Percentiles rank a stretch among this genome's conserved stretches.
Conservation (phyloP, 2,888 invertebrate genomes). For the Drepanosiphum platanoidis region DNA sequence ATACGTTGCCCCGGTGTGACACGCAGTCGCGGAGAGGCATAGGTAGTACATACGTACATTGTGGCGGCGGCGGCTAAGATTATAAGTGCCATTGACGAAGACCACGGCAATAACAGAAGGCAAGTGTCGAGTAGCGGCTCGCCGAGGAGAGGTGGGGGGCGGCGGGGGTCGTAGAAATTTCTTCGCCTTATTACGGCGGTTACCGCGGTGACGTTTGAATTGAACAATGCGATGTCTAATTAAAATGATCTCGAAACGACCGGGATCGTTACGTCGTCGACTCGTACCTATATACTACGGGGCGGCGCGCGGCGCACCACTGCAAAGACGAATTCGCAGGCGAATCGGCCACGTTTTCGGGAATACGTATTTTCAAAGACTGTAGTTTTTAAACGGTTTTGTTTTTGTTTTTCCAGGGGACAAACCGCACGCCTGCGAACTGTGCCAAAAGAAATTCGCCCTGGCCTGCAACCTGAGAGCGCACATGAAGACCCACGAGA, state of each 20-base stretch:
- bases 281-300: neutral
- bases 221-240: conserved; percentile 60
- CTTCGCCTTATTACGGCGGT: conserved; percentile 34
- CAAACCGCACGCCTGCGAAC: conserved; percentile 77
- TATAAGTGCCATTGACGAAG: conserved; percentile 48
- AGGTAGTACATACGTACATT: neutral
- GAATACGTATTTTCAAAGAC: too few species aligned
- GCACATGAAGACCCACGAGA: conserved; percentile 80
- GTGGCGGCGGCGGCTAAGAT: neutral
- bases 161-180: conserved; percentile 12
- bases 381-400: conserved; percentile 17
- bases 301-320: too few species aligned
- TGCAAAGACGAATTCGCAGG: too few species aligned
- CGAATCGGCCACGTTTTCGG: too few species aligned
- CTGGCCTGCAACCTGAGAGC: conserved; percentile 78
- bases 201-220: conserved; percentile 53
- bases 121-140: neutral
- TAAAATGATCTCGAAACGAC: conserved; percentile 48
- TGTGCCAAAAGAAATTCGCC: conserved; percentile 79
- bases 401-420: conserved; percentile 71
- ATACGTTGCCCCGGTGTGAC: too few species aligned
- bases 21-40: neutral
- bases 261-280: neutral
- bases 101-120: neutral
- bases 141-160: neutral